phyloP scores from a whole-genome alignment of 2,888 invertebrate genomes.

The Drosophila pegasa region DNA sequence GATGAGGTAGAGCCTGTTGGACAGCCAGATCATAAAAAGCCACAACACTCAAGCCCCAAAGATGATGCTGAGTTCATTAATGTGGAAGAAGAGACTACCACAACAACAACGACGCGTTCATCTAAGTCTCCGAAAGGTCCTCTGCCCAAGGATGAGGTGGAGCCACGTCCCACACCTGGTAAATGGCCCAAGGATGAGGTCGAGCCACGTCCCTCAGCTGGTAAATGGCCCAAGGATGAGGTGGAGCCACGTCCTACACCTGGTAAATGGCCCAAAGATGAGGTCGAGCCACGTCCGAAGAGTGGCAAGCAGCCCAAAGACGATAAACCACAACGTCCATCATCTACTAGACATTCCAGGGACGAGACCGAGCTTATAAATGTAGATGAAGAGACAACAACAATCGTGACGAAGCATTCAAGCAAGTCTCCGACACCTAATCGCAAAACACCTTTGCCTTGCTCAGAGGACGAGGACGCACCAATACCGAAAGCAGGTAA shows the following conservation, averaged over 20 bases:
- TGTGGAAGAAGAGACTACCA: constrained; percentile 4
- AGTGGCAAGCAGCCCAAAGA: background rate
- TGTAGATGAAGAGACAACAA: background rate
- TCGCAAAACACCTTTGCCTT: constrained; percentile 1
- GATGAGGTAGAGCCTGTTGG: background rate
- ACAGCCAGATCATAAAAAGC: background rate
- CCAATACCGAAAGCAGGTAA: background rate
- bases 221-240: constrained; percentile 2
- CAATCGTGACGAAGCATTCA: background rate
- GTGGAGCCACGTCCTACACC: background rate
- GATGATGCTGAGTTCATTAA: constrained; percentile 4
- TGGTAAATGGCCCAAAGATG: background rate
- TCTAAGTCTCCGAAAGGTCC: background rate
- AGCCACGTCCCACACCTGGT: background rate
- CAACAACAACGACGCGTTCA: background rate
- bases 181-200: background rate
- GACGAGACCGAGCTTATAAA: constrained; percentile 9
- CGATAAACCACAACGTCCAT: background rate
- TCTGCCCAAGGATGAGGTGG: background rate
- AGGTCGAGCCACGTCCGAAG: background rate
- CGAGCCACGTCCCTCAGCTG: background rate
- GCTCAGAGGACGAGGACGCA: constrained; percentile 3
- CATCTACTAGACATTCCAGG: background rate
- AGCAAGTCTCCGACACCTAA: background rate
- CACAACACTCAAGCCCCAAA: background rate